phyloP scores from a whole-genome alignment of 2,113 vertebrate species.

The Xiphophorus hellerii region DNA sequence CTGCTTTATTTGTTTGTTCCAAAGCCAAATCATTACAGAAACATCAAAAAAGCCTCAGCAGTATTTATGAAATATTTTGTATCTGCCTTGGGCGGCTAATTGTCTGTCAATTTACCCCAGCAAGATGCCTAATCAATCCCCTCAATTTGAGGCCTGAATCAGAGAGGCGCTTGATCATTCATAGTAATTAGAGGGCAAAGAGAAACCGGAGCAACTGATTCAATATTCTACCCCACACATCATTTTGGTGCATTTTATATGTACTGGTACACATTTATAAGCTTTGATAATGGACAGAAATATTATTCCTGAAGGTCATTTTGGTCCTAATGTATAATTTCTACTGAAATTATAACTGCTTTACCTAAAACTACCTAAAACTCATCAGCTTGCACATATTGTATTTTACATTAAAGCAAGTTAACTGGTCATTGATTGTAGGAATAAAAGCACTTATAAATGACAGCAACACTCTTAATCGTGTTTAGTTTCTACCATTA shows the following conservation, averaged over 20 bases:
- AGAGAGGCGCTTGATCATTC: constrained; percentile 31
- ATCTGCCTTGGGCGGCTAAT: constrained; percentile 23
- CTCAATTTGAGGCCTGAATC: constrained; percentile 36
- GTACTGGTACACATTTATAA: constrained; percentile 11
- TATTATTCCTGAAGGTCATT: background rate
- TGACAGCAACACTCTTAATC: constrained; percentile 3
- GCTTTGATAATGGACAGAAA: background rate
- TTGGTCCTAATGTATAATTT: background rate
- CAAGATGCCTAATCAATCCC: constrained; percentile 56
- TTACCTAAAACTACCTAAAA: background rate
- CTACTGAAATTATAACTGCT: background rate
- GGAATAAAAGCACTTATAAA: constrained; percentile 2
- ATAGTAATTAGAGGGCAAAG: constrained; percentile 49
- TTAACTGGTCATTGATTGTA: constrained; percentile 28
- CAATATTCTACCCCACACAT: constrained; percentile 1
- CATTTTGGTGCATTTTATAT: background rate
- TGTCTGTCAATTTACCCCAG: constrained; percentile 46
- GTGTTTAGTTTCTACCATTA: constrained; percentile 31
- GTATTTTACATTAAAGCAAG: constrained; percentile 19
- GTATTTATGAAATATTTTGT: constrained; percentile 27
- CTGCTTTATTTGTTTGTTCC: constrained; percentile 12
- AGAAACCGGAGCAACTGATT: constrained; percentile 23
- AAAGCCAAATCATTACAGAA: constrained; percentile 25
- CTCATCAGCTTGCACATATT: background rate
- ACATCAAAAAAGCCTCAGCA: constrained; percentile 15